These are phyloP conservation scores for Proisotoma minuta DNA, from an alignment of 2,888 invertebrate genomes.

Conservation along the genomic window DNA sequence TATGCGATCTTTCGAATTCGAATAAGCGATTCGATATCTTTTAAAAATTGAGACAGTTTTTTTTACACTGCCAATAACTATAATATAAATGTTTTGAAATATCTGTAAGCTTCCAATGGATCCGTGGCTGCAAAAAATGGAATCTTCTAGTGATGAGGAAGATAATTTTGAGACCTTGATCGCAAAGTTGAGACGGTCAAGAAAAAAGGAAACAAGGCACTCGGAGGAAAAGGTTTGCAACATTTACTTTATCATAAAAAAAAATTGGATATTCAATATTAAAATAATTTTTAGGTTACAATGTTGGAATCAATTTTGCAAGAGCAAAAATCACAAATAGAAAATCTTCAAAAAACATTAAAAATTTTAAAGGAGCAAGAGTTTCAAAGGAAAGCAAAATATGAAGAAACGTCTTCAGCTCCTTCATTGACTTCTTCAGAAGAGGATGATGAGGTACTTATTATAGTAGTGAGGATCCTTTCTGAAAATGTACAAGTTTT, in stretches of 20 bases:
- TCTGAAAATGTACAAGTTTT: not conserved
- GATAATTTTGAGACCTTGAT: slow-evolving; percentile 8
- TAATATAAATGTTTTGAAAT: not conserved
- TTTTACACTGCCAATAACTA: too few species aligned
- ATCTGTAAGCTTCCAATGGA: not conserved
- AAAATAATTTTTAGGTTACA: not conserved
- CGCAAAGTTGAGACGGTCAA: slow-evolving; percentile 1
- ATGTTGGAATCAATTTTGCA: slow-evolving; percentile 3
- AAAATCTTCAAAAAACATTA: not conserved
- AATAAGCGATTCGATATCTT: too few species aligned
- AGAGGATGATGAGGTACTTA: not conserved
- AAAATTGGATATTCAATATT: too few species aligned
- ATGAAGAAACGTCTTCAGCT: slow-evolving; percentile 9
- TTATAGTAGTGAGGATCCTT: not conserved
- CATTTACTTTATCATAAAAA: too few species aligned
- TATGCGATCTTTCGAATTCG: too few species aligned
- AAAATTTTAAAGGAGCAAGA: not conserved
- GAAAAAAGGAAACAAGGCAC: slow-evolving; percentile 8
- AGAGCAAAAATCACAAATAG: slow-evolving; percentile 2
- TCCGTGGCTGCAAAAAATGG: not conserved
- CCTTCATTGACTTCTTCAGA: slow-evolving; percentile 8
- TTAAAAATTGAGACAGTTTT: too few species aligned
- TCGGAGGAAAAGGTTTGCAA: slow-evolving; percentile 11
- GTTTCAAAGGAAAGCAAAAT: slow-evolving; percentile 14
- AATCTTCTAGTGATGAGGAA: not conserved